Evolutionary conservation across 2,888 invertebrate genomes (phyloP).

Genomic region (Anoplius nigerrimus): DNA sequence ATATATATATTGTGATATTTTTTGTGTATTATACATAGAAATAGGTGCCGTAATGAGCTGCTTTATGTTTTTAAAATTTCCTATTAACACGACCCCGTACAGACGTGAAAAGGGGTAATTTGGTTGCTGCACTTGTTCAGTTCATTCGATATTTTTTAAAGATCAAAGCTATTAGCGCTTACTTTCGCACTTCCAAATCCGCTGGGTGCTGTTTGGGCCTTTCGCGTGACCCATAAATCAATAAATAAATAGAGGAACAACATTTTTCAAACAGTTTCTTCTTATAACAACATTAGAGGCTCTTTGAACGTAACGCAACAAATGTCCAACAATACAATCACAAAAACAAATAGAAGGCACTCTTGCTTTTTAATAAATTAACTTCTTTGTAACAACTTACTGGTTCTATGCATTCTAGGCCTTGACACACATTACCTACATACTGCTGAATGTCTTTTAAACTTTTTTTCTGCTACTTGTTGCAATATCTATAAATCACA

Average conservation of each 20-base stretch:
- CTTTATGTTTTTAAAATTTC: constrained; percentile 32
- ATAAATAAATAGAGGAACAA: constrained; percentile 73
- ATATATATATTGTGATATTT: constrained; percentile 49
- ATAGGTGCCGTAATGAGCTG: constrained; percentile 71
- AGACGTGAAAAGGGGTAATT: neutral
- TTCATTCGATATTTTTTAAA: constrained; percentile 43
- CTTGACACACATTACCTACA: constrained; percentile 48
- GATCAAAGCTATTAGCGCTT: constrained; percentile 51
- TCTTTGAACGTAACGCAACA: constrained; percentile 73
- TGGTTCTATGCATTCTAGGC: constrained; percentile 57
- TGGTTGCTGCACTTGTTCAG: constrained; percentile 30
- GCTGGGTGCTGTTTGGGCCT: constrained; percentile 51
- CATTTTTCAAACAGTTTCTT: constrained; percentile 66
- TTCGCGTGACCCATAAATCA: constrained; percentile 61
- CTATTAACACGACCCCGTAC: constrained; percentile 6
- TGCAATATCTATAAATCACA: constrained; percentile 17
- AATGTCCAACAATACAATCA: constrained; percentile 73
- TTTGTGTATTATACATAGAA: constrained; percentile 68
- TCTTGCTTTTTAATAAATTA: constrained; percentile 70
- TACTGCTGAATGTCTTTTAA: constrained; percentile 33
- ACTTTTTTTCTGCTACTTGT: constrained; percentile 9
- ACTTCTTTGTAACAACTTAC: constrained; percentile 62
- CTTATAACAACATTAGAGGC: constrained; percentile 71
- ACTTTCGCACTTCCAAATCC: constrained; percentile 58
- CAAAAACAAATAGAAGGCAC: constrained; percentile 75